Base-by-base conservation (phyloP, 2,888 invertebrate genomes). In the Andrena minutula region DNA sequence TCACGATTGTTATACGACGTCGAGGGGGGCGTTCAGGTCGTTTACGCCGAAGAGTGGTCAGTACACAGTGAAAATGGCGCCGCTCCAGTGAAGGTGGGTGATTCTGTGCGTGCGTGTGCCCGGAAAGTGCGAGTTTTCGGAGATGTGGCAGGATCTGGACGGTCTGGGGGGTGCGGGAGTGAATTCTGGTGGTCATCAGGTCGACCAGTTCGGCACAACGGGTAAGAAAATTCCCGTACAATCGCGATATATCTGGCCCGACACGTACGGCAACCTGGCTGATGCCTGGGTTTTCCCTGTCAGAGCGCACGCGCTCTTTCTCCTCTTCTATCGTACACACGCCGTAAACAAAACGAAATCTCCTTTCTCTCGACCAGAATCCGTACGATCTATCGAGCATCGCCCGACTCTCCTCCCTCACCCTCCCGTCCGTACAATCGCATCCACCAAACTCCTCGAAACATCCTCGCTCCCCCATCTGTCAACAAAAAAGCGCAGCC, bases 121-220 rank as follows among this genome's bases (percentile, higher is more conserved):
- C 79, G 84, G 85, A 86, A 86, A 90, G 88, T 88, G 82, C 72
- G 60, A 74, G 78, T 76, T 83, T 68, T 86, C 83, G 90, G 91
- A 90, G 75, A 93, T 93, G 93, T 93, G 93, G 93, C 93, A 93
- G 87, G 93, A 93, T 87, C 88, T 93, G 85, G 92, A 92, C 86
- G 90, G 91, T 83, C 88, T 93, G 83, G 91, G 89, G 66, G 91
- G 91, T 86, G 91, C 93, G 86, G 89, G 90, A 83, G 89, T 91
- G 73, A 93, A 91, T 89, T 90, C 93, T 86, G 92, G 91, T 84
- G 88, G 86, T 83, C 93, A 93, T 79, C 93, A 93, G 88, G 90
- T 92, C 85, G 93, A 93, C 85, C 93, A 93, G 86, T 93, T 93
- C 82, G 89, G 90, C 86, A 88, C 92, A 75, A 89, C 93, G 85